Conservation (phyloP, 2,888 invertebrate genomes). For the Philonicus albiceps region DNA sequence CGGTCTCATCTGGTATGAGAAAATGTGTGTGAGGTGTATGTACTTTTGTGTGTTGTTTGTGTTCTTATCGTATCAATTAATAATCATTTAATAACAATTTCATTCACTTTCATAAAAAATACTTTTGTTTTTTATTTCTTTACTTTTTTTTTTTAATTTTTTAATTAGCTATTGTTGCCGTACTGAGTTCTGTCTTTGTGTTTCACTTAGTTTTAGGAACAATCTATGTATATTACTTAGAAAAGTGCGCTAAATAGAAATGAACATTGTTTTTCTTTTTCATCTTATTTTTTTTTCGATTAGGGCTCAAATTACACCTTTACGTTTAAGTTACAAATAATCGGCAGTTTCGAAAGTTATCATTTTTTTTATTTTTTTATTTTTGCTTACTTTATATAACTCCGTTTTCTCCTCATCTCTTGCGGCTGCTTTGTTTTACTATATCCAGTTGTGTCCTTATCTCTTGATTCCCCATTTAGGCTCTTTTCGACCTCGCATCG, state of each 20-base stretch:
- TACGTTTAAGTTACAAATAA: conserved; percentile 22
- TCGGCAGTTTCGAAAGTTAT: conserved; percentile 33
- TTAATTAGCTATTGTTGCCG: conserved; percentile 48
- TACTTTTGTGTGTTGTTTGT: background rate
- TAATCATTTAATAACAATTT: conserved; percentile 29
- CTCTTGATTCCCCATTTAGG: background rate
- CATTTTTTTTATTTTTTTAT: background rate
- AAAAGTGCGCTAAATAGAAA: conserved; percentile 41
- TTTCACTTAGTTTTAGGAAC: conserved; percentile 48
- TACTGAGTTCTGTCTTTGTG: conserved; percentile 54
- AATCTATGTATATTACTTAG: conserved; percentile 45
- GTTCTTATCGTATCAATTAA: conserved; percentile 18
- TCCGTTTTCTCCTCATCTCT: conserved; percentile 1
- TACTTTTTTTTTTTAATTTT: conserved; percentile 27
- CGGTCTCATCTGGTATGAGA: conserved; percentile 2
- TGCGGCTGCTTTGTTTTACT: background rate
- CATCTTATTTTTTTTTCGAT: conserved; percentile 37
- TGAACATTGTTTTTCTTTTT: background rate
- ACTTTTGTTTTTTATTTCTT: background rate
- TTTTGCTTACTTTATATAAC: conserved; percentile 29
- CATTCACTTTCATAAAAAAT: conserved; percentile 39
- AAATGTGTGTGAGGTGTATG: background rate
- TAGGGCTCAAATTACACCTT: conserved; percentile 23
- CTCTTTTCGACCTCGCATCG: background rate
- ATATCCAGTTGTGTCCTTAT: background rate